A percentile compares a stretch with the other conserved stretches of the same genome.
These are phyloP conservation scores for Tachuris rubrigastra DNA, from an alignment of 2,113 vertebrate genomes.

Conservation along the genomic window DNA sequence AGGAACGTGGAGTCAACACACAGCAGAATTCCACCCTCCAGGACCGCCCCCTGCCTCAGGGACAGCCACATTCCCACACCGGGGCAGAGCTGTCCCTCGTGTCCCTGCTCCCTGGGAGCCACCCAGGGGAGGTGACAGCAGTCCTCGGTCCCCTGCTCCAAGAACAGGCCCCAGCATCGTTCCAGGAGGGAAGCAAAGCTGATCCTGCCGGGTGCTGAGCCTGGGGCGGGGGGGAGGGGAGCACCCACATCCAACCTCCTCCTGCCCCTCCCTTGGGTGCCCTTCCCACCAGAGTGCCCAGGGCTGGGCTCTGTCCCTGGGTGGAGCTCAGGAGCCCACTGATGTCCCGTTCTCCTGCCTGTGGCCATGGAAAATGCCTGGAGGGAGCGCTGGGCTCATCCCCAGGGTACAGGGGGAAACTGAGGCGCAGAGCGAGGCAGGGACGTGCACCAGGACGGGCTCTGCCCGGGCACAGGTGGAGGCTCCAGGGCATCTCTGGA, in stretches of 20 bases:
- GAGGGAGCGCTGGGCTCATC: not conserved
- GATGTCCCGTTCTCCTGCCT: accelerated
- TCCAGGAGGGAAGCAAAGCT: not conserved
- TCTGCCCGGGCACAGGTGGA: not conserved
- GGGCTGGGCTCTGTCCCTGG: not conserved
- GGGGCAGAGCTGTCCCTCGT: not conserved
- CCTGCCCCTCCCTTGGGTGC: not conserved
- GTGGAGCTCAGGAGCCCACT: not conserved
- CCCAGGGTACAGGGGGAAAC: not conserved
- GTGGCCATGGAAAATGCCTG: not conserved
- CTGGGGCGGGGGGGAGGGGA: too few relatives aligned
- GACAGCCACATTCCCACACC: not conserved
- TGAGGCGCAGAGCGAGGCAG: accelerated
- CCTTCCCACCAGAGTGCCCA: accelerated
- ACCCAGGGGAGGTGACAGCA: not conserved
- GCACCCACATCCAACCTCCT: not conserved
- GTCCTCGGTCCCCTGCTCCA: not conserved
- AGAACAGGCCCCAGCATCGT: not conserved
- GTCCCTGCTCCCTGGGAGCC: not conserved
- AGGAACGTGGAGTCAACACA: not conserved
- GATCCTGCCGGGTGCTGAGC: not conserved
- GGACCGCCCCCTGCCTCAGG: not conserved
- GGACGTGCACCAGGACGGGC: accelerated
- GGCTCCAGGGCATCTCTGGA: not conserved
- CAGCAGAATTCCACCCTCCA: accelerated